phyloP scores from a whole-genome alignment of 2,888 invertebrate genomes.

The Acrobasis repandana region DNA sequence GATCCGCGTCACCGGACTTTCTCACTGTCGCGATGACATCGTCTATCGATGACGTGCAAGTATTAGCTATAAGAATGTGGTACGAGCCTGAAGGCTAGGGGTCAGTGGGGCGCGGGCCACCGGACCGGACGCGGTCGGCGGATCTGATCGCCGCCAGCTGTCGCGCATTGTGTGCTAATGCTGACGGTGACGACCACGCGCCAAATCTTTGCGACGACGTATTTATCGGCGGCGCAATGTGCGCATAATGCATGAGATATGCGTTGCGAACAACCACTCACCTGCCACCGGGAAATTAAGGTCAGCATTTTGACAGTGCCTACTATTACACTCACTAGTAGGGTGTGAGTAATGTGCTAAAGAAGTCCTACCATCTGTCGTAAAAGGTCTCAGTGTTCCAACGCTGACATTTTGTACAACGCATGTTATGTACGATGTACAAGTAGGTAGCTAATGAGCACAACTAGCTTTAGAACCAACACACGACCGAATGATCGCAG shows the following conservation, averaged over 20 bases:
- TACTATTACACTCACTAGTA: no score
- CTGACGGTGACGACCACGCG: conserved; percentile 31
- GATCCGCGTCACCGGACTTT: no score
- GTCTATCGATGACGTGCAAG: neutral
- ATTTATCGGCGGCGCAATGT: conserved; percentile 12
- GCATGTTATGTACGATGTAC: no score
- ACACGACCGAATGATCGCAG: no score
- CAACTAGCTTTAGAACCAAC: no score
- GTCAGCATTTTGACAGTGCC: neutral
- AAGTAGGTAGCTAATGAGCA: no score
- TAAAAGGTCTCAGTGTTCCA: no score
- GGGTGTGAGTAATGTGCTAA: no score
- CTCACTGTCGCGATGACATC: neutral
- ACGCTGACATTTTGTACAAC: no score
- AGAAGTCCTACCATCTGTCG: no score
- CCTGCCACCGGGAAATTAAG: neutral
- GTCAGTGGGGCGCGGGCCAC: conserved; percentile 5
- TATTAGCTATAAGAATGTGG: neutral
- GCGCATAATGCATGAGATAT: conserved; percentile 19
- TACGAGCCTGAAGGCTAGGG: neutral
- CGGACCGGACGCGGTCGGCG: neutral
- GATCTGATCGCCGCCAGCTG: conserved; percentile 40
- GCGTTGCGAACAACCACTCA: neutral
- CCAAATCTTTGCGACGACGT: conserved; percentile 17
- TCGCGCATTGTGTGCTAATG: conserved; percentile 63